Evolutionary conservation across 2,797 vertebrate genomes (phyloP), one percentile per base, ranked within the genome.

Genomic region (Gephyroberyx darwinii): DNA sequence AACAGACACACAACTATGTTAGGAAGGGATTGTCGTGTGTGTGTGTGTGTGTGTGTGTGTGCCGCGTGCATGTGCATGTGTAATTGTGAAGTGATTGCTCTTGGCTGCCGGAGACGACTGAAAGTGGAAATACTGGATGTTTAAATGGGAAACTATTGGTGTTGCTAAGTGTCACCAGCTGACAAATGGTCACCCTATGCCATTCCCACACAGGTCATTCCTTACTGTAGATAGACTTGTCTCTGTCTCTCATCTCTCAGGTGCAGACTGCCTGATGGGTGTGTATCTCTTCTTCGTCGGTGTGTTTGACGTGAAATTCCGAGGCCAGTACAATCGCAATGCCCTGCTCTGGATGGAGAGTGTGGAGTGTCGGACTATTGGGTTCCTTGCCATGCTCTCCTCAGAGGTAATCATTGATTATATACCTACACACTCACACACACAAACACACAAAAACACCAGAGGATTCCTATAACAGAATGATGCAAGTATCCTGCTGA

Each of bases 311-410:
- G 78, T 96, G 14, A 96, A 95, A 81, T 95, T 96, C 51, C 83
- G 87, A 0, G 91, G 94, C 0, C 89, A 96, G 65, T 94, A 96
- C 84, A 94, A 96, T 84, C 93, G 95, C 4, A 92, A 96, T 0
- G 93, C 93, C 0, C 85, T 95, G 58, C 65, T 94, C 16, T 95
- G 95, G 94, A 95, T 94, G 90, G 95, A 95, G 77, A 96, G 92
- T 8, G 51, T 89, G 0, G 91, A 91, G 26, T 95, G 94, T 75
- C 84, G 76, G 8, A 94, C 92, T 54, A 93, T 94, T 19, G 95
- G 93, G 2, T 94, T 94, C 74, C 85, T 95, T 41, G 91, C 95
- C 82, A 93, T 95, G 94, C 85, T 96, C 3, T 95, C 94, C 58
- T 94, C 93, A 0, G 95, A 96, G 75, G 91, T 92, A 71, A 72